Base-by-base conservation (phyloP, 2,888 invertebrate genomes). In the Schizaphis graminum region DNA sequence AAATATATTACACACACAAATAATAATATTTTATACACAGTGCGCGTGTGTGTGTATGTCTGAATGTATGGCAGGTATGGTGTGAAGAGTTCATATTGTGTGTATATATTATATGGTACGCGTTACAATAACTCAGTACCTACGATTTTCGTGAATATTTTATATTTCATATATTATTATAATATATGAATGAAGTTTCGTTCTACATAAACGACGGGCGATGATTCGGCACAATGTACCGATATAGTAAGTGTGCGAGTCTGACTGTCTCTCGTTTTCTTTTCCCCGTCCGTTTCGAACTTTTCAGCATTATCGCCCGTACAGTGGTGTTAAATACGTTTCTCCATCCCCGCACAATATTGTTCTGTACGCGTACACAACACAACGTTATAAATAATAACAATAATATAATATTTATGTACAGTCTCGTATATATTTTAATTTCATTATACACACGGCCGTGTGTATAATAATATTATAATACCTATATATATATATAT, bases 151-250 rank as follows among this genome's bases (percentile, higher is more conserved):
- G n/a, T n/a, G n/a, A n/a, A 26, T 89, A 41, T 5, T n/a, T n/a
- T n/a, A 2, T 57, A 41, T 56, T 56, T 24, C 57, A 35, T 11
- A 5, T 16, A 28, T 13, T 57, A 41, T 35, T 26, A 28, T n/a
- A 28, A 28, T 35, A 35, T 35, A 35, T 35, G 35, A 89, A 28
- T 89, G 89, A 57, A 89, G 41, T 57, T 56, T 89, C 89, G 56
- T 89, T 26, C 24, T 44, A n/a, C 87, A 53, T 67, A n/a, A 90
- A 8, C 49, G 91, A 91, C 67, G 28, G 7, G 35, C 35, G 53
- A 91, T 91, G 91, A 91, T 91, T 91, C 91, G 91, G 91, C 91
- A 91, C 35, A 77, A 91, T 4, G 35, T 35, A n/a, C 61, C 4
- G 10, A 67, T n/a, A 28, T 61, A n/a, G 44, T 28, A 11, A 61